Evolutionary conservation across 2,888 invertebrate species (phyloP).

Genomic region (Leptopilina myrica): DNA sequence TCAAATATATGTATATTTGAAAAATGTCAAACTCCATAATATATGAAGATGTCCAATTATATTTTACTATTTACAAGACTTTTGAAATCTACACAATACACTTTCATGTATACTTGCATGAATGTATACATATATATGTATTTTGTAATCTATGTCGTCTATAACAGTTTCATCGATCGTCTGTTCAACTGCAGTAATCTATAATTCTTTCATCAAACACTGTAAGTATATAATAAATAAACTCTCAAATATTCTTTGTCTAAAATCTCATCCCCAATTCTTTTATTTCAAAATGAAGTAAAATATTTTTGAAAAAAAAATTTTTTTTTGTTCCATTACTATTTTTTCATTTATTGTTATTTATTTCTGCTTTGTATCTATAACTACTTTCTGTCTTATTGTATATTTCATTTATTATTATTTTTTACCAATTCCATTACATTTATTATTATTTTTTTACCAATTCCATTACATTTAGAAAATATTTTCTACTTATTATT

Average conservation of each 20-base stretch:
- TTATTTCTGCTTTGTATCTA: too few relatives aligned
- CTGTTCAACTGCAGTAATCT: not conserved
- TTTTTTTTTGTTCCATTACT: too few relatives aligned
- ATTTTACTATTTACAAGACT: not conserved
- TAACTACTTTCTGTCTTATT: too few relatives aligned
- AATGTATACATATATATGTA: not conserved
- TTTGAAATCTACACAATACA: not conserved
- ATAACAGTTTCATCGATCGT: constrained; percentile 28
- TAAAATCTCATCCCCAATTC: too few relatives aligned
- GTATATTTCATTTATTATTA: too few relatives aligned
- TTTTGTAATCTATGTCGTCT: constrained; percentile 5
- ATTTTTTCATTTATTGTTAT: too few relatives aligned
- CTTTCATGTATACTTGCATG: not conserved
- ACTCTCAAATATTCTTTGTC: not conserved
- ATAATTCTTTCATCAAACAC: not conserved
- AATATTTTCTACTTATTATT: too few relatives aligned
- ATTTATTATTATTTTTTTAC: too few relatives aligned
- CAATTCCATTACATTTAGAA: too few relatives aligned
- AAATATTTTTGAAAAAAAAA: not conserved
- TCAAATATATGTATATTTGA: not conserved
- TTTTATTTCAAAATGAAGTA: not conserved
- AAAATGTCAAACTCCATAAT: constrained; percentile 4
- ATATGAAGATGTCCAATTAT: constrained; percentile 2
- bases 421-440: too few relatives aligned
- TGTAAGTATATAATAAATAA: not conserved